Percentiles rank a stretch among this genome's conserved stretches.
Evolutionary conservation across 2,888 invertebrate genomes (phyloP).

Genomic region (Ommatoiulus sabulosus): DNA sequence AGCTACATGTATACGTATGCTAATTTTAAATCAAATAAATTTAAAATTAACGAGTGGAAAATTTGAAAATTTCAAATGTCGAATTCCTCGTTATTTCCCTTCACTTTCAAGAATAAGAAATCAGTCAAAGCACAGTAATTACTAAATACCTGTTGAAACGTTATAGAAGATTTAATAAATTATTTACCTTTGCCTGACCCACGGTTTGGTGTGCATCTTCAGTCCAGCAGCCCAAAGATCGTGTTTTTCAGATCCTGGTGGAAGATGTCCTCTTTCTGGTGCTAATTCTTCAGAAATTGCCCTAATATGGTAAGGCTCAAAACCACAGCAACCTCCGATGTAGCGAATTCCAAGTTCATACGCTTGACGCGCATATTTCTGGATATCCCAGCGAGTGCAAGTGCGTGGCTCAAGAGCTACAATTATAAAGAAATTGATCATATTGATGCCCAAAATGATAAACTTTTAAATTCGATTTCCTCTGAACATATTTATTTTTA

Average conservation of each 20-base stretch:
- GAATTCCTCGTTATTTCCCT: not conserved
- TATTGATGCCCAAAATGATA: too few relatives aligned
- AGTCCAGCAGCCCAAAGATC: slow-evolving; percentile 67
- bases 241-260: slow-evolving; percentile 66
- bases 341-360: slow-evolving; percentile 67
- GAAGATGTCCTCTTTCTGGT: slow-evolving; percentile 64
- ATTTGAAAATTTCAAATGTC: too few relatives aligned
- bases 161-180: not conserved
- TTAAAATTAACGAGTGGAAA: too few relatives aligned
- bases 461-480: too few relatives aligned
- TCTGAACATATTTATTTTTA: too few relatives aligned
- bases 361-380: slow-evolving; percentile 67
- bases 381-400: slow-evolving; percentile 68
- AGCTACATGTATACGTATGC: too few relatives aligned
- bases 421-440: not conserved
- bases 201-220: slow-evolving; percentile 69
- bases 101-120: not conserved
- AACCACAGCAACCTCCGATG: slow-evolving; percentile 69
- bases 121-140: not conserved
- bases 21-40: too few relatives aligned
- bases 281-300: slow-evolving; percentile 67
- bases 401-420: slow-evolving; percentile 67
- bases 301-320: slow-evolving; percentile 68
- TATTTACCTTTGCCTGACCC: slow-evolving; percentile 67
- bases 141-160: not conserved